Evolutionary conservation across 1,140 invertebrate genomes (phyloP).

Genomic region (Ruditapes philippinarum): DNA sequence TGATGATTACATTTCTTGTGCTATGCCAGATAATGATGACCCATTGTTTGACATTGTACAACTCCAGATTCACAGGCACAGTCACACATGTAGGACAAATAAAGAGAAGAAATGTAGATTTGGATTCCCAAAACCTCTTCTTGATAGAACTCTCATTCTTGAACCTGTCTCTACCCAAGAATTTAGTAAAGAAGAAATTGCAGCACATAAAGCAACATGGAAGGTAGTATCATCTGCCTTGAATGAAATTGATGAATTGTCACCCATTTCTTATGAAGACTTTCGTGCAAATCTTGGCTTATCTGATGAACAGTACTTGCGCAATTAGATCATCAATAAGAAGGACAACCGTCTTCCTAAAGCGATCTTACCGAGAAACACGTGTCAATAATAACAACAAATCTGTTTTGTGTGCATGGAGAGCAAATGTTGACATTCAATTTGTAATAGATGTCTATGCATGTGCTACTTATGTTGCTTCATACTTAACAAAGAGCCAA

Average conservation of each 20-base stretch:
- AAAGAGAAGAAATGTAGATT: constrained; percentile 64
- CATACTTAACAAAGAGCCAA: constrained; percentile 68
- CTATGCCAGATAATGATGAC: neutral
- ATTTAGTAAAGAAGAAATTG: constrained; percentile 3
- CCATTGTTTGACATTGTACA: constrained; percentile 46
- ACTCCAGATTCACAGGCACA: constrained; percentile 71
- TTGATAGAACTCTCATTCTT: constrained; percentile 53
- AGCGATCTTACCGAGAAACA: constrained; percentile 49
- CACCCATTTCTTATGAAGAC: constrained; percentile 25
- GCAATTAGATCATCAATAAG: constrained; percentile 61
- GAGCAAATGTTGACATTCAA: constrained; percentile 72
- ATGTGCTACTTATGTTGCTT: constrained; percentile 70
- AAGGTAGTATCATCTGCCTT: constrained; percentile 23
- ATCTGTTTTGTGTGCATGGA: constrained; percentile 26
- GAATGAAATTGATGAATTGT: constrained; percentile 39
- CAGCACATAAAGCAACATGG: neutral
- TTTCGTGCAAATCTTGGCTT: constrained; percentile 58
- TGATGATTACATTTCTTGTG: constrained; percentile 66
- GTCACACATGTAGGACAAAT: constrained; percentile 63
- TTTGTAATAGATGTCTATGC: constrained; percentile 73
- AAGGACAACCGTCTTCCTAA: constrained; percentile 63
- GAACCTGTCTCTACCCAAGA: constrained; percentile 57
- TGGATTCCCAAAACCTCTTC: constrained; percentile 67
- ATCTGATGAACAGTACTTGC: constrained; percentile 55
- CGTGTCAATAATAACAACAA: constrained; percentile 63